A percentile compares a stretch with the other conserved stretches of the same genome.
Conservation (phyloP, 2,797 vertebrate genomes). For the Taenioides sp. region DNA sequence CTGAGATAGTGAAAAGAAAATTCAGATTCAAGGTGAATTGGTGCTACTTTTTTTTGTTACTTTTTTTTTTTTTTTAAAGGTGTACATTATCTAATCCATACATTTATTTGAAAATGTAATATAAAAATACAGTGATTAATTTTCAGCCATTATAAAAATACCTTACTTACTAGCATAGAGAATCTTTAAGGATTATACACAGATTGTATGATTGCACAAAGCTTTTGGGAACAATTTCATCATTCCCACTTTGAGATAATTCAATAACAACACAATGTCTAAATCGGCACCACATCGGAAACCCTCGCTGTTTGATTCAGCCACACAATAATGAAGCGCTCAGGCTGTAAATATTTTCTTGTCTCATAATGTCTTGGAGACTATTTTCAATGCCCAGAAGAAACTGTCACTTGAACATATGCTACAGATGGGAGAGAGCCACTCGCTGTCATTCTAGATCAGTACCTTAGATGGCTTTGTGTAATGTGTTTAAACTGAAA, state of each 20-base stretch:
- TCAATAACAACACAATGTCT: slow-evolving; percentile 4
- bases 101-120: neutral
- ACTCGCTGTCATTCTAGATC: neutral
- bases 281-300: neutral
- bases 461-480: neutral
- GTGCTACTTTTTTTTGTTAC: neutral
- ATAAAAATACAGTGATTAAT: too few species aligned
- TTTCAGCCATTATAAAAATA: too few species aligned
- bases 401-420: neutral
- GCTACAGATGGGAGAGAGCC: slow-evolving; percentile 6
- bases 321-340: neutral
- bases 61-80: neutral
- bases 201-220: neutral
- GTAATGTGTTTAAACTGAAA: neutral
- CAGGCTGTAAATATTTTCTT: neutral
- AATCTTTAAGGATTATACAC: neutral
- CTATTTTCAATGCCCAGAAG: neutral
- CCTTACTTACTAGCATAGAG: neutral
- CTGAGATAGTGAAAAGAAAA: neutral
- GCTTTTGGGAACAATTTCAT: slow-evolving; percentile 5
- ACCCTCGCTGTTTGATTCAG: neutral
- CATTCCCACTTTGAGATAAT: slow-evolving; percentile 6
- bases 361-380: neutral
- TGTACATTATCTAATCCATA: neutral
- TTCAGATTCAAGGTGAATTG: neutral